Percentiles rank a stretch among this genome's conserved stretches.
Evolutionary conservation across 2,113 vertebrate species (phyloP).

Genomic region (Gnathonemus longibarbis): DNA sequence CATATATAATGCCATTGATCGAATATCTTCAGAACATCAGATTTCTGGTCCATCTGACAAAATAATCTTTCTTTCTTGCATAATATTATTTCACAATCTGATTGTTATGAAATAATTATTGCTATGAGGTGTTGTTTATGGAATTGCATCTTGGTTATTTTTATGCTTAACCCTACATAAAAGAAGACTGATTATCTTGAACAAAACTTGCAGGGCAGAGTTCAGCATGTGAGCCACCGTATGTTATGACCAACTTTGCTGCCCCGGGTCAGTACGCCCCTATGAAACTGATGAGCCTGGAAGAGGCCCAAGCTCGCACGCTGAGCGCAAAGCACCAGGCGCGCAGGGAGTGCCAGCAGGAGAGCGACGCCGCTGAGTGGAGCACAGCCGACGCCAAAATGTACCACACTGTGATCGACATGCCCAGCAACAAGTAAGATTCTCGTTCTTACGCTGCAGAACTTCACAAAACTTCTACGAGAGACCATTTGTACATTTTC

Average conservation of each 20-base stretch:
- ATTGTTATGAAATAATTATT: not conserved
- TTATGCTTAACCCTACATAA: not conserved
- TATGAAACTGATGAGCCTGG: slow-evolving; percentile 92
- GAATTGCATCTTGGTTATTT: not conserved
- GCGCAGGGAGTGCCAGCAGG: slow-evolving; percentile 74
- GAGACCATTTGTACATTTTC: not conserved
- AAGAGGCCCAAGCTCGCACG: slow-evolving; percentile 88
- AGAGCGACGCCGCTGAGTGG: slow-evolving; percentile 86
- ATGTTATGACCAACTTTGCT: slow-evolving; percentile 66
- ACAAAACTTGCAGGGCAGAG: slow-evolving; percentile 52
- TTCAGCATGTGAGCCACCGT: slow-evolving; percentile 67
- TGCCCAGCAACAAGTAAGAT: slow-evolving; percentile 84
- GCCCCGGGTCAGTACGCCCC: slow-evolving; percentile 66
- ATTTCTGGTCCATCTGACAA: not conserved
- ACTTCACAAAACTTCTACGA: not conserved
- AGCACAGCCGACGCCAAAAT: slow-evolving; percentile 72
- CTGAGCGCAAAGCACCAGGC: slow-evolving; percentile 80
- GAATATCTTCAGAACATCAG: not conserved
- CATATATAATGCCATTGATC: not conserved
- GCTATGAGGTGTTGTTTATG: not conserved
- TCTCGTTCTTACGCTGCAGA: not conserved
- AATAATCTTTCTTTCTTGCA: not conserved
- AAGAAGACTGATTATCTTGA: not conserved
- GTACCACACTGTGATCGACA: slow-evolving; percentile 90
- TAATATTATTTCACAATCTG: not conserved